Percentiles rank a stretch among this genome's conserved stretches.
These are phyloP conservation scores for Hylyphantes graminicola DNA, from an alignment of 1,140 invertebrate genomes.

Conservation along the genomic window DNA sequence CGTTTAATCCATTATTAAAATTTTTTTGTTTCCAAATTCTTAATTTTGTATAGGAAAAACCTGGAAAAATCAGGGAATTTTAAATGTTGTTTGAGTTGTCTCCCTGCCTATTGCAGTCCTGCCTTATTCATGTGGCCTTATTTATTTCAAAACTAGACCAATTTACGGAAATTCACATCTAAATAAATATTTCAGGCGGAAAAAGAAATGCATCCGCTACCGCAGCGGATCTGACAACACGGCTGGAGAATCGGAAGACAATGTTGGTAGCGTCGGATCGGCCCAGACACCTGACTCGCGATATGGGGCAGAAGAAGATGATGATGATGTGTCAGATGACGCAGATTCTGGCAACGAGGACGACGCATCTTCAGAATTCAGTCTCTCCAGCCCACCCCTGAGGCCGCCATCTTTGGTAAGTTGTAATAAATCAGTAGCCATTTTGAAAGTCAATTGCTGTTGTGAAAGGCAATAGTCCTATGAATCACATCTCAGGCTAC, in stretches of 20 bases:
- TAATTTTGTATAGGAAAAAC: too few relatives aligned
- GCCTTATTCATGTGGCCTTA: too few relatives aligned
- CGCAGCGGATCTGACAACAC: conserved; percentile 77
- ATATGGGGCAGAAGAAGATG: conserved; percentile 62
- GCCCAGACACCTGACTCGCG: conserved; percentile 72
- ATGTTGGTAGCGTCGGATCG: conserved; percentile 67
- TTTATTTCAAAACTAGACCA: too few relatives aligned
- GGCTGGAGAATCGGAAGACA: conserved; percentile 70
- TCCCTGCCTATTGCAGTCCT: too few relatives aligned
- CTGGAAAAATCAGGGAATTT: too few relatives aligned
- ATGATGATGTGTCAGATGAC: conserved; percentile 69
- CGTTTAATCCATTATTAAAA: too few relatives aligned
- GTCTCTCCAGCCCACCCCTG: conserved; percentile 50
- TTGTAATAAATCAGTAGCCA: conserved; percentile 2
- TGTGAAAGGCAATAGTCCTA: neutral
- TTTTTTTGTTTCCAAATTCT: too few relatives aligned
- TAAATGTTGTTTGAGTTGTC: too few relatives aligned
- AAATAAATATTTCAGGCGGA: conserved; percentile 81
- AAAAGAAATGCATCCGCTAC: conserved; percentile 98
- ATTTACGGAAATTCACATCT: conserved; percentile 17
- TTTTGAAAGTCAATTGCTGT: conserved; percentile 19
- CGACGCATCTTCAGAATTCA: conserved; percentile 60
- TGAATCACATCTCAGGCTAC: conserved; percentile 28
- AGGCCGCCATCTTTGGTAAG: neutral
- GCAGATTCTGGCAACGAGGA: conserved; percentile 67